phyloP scores from a whole-genome alignment of 2,888 invertebrate species.

The Phoronis australis region DNA sequence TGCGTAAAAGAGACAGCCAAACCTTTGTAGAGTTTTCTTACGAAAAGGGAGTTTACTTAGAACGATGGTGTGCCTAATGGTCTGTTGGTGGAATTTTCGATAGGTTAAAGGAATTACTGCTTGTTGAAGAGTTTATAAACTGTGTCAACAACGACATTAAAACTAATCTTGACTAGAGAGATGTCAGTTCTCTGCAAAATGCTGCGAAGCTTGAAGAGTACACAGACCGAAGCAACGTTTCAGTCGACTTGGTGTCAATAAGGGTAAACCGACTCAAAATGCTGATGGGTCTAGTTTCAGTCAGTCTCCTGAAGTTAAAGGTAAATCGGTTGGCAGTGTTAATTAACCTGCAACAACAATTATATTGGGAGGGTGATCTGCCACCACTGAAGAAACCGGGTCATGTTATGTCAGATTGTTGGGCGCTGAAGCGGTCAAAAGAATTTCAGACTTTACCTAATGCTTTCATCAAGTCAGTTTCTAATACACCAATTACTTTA shows the following conservation, averaged over 20 bases:
- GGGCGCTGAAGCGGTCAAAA: constrained; percentile 16
- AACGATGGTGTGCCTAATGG: constrained; percentile 6
- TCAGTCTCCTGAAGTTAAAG: no score
- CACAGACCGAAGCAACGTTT: no score
- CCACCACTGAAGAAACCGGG: no score
- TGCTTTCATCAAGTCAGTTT: no score
- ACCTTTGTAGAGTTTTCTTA: constrained; percentile 15
- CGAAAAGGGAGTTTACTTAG: constrained; percentile 11
- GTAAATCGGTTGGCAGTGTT: no score
- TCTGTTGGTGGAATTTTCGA: constrained; percentile 4
- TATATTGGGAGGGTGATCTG: no score
- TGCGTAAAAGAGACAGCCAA: constrained; percentile 4
- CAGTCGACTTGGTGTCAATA: no score
- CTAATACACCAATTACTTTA: no score
- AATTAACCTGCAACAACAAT: no score
- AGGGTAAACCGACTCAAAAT: background rate
- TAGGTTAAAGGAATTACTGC: constrained; percentile 7
- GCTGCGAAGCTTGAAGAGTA: constrained; percentile 8
- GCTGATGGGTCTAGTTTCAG: no score
- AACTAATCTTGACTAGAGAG: constrained; percentile 10
- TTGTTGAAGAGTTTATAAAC: constrained; percentile 11
- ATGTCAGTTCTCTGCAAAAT: constrained; percentile 4
- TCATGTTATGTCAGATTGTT: no score
- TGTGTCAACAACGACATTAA: constrained; percentile 8
- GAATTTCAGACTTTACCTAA: no score